Evolutionary conservation across 1,140 invertebrate genomes (phyloP).

Genomic region (Contarinia nasturtii): DNA sequence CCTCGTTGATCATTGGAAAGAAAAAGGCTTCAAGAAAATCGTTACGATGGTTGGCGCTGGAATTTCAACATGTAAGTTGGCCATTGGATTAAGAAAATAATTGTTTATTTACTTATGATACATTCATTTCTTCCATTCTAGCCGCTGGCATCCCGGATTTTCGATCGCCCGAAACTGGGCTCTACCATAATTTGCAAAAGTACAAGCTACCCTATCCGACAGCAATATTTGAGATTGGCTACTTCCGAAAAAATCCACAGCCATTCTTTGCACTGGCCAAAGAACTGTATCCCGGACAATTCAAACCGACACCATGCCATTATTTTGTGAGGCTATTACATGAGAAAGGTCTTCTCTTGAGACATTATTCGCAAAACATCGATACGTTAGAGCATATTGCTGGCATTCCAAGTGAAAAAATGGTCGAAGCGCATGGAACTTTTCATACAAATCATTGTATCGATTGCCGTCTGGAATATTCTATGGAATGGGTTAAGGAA

Average conservation of each 20-base stretch:
- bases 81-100: not conserved
- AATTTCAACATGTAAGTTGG: constrained; percentile 74
- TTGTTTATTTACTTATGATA: constrained; percentile 1
- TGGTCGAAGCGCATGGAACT: constrained; percentile 88
- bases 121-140: constrained; percentile 26
- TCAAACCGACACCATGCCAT: constrained; percentile 65
- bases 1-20: constrained; percentile 49
- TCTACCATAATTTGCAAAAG: constrained; percentile 84
- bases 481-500: constrained; percentile 56
- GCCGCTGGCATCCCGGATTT: constrained; percentile 92
- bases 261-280: constrained; percentile 76
- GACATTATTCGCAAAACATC: constrained; percentile 88
- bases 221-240: constrained; percentile 84
- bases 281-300: constrained; percentile 64
- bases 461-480: constrained; percentile 51
- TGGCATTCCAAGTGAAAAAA: constrained; percentile 64
- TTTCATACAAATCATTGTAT: constrained; percentile 79
- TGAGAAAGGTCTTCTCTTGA: constrained; percentile 57
- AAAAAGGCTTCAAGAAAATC: constrained; percentile 62
- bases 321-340: constrained; percentile 65
- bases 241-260: constrained; percentile 59
- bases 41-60: constrained; percentile 88
- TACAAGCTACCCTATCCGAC: constrained; percentile 86
- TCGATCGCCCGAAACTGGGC: constrained; percentile 71
- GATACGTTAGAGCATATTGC: constrained; percentile 79